phyloP scores from a whole-genome alignment of 2,113 vertebrate species.

The Zootoca vivipara region DNA sequence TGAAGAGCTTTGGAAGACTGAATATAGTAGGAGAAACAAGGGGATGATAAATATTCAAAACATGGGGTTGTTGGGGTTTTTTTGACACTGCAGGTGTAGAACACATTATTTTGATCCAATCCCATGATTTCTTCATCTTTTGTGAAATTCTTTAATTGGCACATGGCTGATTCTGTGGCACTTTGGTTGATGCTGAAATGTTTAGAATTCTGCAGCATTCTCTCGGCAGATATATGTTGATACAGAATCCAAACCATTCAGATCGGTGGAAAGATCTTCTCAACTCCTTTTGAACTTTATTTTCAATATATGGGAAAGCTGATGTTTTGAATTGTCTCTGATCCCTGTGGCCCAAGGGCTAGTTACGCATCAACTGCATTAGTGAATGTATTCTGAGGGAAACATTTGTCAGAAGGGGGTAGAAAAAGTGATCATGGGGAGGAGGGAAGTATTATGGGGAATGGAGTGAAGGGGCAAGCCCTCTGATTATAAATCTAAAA shows the following conservation, averaged over 20 bases:
- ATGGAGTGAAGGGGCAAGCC: constrained; percentile 43
- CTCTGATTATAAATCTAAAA: constrained; percentile 68
- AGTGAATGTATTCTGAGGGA: constrained; percentile 63
- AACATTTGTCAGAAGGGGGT: constrained; percentile 54
- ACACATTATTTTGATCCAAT: not conserved
- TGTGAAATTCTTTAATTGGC: not conserved
- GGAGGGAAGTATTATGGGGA: constrained; percentile 46
- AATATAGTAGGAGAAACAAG: not conserved
- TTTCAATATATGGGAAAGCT: constrained; percentile 71
- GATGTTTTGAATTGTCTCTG: constrained; percentile 63
- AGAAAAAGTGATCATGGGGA: constrained; percentile 54
- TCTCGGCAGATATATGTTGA: constrained; percentile 42
- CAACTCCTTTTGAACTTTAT: constrained; percentile 65
- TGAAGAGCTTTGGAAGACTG: not conserved
- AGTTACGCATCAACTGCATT: constrained; percentile 50
- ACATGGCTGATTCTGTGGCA: not conserved
- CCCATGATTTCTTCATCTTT: not conserved
- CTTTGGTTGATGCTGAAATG: constrained; percentile 16
- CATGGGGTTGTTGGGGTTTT: not conserved
- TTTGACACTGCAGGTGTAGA: not conserved
- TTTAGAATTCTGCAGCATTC: constrained; percentile 29
- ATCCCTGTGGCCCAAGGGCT: constrained; percentile 48
- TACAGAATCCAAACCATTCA: constrained; percentile 61
- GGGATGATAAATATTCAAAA: no score
- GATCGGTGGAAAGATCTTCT: constrained; percentile 51